A percentile compares a stretch with the other conserved stretches of the same genome.
These are phyloP conservation scores for Cenopis cana DNA, from an alignment of 2,888 invertebrate genomes.

Conservation along the genomic window DNA sequence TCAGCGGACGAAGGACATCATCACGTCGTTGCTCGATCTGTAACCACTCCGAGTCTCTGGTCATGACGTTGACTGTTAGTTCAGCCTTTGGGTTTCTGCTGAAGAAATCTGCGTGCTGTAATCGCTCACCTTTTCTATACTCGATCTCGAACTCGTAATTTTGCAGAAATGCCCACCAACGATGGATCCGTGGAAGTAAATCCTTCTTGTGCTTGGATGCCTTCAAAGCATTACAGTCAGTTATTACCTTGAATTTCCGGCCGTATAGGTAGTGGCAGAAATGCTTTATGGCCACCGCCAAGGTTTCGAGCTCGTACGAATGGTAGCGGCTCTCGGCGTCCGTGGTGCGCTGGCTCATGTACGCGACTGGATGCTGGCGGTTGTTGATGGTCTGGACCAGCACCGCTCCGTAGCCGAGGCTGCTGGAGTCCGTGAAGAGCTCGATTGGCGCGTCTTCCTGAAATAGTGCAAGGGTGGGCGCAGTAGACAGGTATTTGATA, in stretches of 20 bases:
- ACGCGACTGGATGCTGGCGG: conserved; percentile 46
- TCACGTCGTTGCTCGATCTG: conserved; percentile 47
- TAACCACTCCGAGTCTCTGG: conserved; percentile 44
- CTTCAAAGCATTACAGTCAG: too few relatives aligned
- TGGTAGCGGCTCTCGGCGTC: conserved; percentile 49
- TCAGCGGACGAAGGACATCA: conserved; percentile 41
- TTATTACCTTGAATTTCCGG: conserved; percentile 48
- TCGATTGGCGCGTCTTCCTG: conserved; percentile 29
- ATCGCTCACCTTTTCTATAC: conserved; percentile 46
- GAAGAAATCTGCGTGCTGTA: conserved; percentile 47
- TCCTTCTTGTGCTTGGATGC: too few relatives aligned
- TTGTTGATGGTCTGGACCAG: conserved; percentile 36
- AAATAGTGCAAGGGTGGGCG: too few relatives aligned
- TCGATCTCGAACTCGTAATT: conserved; percentile 50
- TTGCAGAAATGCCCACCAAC: too few relatives aligned
- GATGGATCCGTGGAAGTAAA: too few relatives aligned
- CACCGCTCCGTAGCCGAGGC: conserved; percentile 41
- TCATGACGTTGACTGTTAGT: conserved; percentile 40
- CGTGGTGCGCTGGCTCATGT: conserved; percentile 47
- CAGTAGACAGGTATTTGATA: conserved; percentile 21
- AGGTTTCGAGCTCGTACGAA: conserved; percentile 51
- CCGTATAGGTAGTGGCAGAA: conserved; percentile 51
- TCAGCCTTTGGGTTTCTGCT: conserved; percentile 42
- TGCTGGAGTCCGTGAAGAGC: conserved; percentile 31
- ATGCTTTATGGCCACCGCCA: too few relatives aligned